Conservation (phyloP, 2,797 vertebrate species). For the Thalassophryne amazonica region DNA sequence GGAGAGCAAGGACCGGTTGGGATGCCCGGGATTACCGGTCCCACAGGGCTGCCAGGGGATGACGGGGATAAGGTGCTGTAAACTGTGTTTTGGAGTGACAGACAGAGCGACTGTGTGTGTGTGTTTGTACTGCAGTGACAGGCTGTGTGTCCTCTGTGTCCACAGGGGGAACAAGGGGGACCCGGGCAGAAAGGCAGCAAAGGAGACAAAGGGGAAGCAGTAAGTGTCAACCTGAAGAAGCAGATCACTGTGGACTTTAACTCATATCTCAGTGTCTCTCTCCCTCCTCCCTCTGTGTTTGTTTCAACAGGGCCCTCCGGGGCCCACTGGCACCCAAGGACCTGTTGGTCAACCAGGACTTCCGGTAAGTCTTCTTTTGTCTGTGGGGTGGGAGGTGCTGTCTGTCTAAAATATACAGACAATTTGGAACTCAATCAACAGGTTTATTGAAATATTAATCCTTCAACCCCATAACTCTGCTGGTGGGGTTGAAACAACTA, state of each 20-base stretch:
- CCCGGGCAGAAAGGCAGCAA: constrained; percentile 96
- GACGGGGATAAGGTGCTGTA: constrained; percentile 99
- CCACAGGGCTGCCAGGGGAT: constrained; percentile 89
- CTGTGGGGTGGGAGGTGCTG: too few species aligned
- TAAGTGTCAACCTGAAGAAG: constrained; percentile 69
- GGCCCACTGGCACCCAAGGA: constrained; percentile 87
- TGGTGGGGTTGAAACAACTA: too few species aligned
- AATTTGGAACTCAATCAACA: too few species aligned
- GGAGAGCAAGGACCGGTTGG: constrained; percentile 92
- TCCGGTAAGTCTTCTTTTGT: constrained; percentile 53
- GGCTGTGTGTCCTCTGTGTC: constrained; percentile 23
- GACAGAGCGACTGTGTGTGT: neutral
- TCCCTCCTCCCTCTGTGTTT: constrained; percentile 7
- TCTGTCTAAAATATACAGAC: too few species aligned
- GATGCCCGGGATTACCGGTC: constrained; percentile 85
- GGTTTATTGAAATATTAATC: too few species aligned
- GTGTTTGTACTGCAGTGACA: neutral
- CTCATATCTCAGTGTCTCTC: neutral
- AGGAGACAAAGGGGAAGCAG: constrained; percentile 94
- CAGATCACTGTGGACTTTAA: neutral
- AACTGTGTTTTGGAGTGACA: neutral
- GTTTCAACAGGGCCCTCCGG: constrained; percentile 85
- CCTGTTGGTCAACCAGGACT: constrained; percentile 90
- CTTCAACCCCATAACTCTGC: too few species aligned
- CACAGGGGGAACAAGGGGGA: constrained; percentile 93